Evolutionary conservation across 2,888 invertebrate species (phyloP).

Genomic region (Diarsia dahlii): DNA sequence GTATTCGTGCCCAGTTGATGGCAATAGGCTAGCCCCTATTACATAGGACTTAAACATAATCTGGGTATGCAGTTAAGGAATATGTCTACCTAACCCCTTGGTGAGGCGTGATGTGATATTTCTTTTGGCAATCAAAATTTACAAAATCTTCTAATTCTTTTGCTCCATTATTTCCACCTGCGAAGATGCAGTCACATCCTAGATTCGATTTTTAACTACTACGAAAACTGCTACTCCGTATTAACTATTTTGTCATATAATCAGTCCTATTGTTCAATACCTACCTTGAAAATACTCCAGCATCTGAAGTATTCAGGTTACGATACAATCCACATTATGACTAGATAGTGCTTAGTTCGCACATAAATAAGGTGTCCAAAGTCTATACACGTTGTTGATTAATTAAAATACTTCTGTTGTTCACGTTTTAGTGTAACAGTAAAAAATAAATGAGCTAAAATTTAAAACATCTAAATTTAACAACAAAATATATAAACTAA

Average conservation of each 20-base stretch:
- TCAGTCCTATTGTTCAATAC: constrained; percentile 30
- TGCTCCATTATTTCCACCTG: no score
- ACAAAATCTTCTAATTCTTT: no score
- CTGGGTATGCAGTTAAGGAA: no score
- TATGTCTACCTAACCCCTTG: no score
- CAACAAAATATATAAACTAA: no score
- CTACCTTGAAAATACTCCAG: constrained; percentile 37
- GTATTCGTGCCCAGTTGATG: neutral
- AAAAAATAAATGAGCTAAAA: neutral
- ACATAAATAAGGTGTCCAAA: constrained; percentile 41
- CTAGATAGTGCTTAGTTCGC: constrained; percentile 45
- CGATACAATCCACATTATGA: constrained; percentile 33
- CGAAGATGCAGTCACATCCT: no score
- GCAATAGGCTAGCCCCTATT: neutral
- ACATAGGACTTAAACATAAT: no score
- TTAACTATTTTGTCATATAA: constrained; percentile 9
- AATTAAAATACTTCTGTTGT: constrained; percentile 50
- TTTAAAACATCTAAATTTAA: no score
- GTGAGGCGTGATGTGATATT: no score
- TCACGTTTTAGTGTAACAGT: neutral
- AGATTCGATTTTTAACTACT: neutral
- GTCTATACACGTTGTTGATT: constrained; percentile 28
- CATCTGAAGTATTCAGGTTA: constrained; percentile 51
- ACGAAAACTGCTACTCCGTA: neutral
- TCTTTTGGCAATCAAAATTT: no score